Evolutionary conservation across 2,888 invertebrate genomes (phyloP).

Genomic region (Eupithecia subfuscata): DNA sequence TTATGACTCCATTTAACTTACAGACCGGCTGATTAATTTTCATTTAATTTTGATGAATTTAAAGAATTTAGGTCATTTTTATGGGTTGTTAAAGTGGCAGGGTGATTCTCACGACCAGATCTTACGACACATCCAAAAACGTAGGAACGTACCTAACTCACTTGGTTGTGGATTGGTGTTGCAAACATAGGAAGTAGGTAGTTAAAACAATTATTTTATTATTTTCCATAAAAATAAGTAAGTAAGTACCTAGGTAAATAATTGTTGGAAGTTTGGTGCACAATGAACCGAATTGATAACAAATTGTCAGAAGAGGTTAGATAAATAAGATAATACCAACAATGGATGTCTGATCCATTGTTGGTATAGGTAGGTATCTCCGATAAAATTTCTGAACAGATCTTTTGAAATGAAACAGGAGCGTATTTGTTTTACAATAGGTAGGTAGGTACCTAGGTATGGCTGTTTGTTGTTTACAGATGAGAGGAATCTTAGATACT

Average conservation of each 20-base stretch:
- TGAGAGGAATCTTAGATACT: too few relatives aligned
- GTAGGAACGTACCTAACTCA: background rate
- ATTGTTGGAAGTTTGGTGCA: background rate
- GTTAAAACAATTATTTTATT: too few relatives aligned
- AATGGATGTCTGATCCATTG: background rate
- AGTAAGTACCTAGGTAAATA: too few relatives aligned
- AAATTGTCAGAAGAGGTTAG: conserved; percentile 1
- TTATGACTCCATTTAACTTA: conserved; percentile 5
- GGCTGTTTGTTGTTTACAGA: too few relatives aligned
- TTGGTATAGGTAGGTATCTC: too few relatives aligned
- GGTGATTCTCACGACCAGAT: background rate
- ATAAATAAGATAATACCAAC: background rate
- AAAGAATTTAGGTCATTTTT: conserved; percentile 24
- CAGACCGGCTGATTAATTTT: conserved; percentile 1
- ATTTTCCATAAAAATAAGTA: background rate
- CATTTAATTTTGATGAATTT: conserved; percentile 15
- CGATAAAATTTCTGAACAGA: background rate
- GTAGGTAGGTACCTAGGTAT: too few relatives aligned
- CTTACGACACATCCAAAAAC: background rate
- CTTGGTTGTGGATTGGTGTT: too few relatives aligned
- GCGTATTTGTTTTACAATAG: background rate
- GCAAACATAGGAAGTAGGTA: too few relatives aligned
- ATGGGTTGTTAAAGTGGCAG: background rate
- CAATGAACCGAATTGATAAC: background rate
- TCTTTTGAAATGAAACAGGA: background rate